Evolutionary conservation across 1,140 invertebrate genomes (phyloP), one percentile per base, ranked within the genome.

Genomic region (Dreissena rostriformis): DNA sequence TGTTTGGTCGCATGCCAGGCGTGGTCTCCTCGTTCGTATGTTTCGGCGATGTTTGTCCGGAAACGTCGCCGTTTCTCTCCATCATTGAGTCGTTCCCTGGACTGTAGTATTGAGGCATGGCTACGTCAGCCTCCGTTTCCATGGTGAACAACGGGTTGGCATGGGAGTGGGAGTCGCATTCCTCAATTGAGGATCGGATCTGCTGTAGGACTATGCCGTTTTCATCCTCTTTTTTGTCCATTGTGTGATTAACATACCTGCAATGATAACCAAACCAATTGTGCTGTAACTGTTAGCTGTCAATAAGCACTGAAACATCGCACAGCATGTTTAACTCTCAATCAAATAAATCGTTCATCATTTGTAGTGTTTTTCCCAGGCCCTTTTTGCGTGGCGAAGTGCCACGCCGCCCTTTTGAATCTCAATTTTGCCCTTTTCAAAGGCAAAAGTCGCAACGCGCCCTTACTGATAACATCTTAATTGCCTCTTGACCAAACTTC

Each of bases 21-120:
- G 78, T 26, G 0, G 68, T 72, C 7, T 81, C 85, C 22, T 86
- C 85, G 72, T 81, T 86, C 61, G 83, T 86, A 49, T 86, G 85
- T 71, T 81, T 68, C 24, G 39, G 39, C 67, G 24, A n/a, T 73
- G 72, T 55, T 17, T 53, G 52, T 74, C 72, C 67, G 12, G 12
- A 24, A 53, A 65, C 51, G 17, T 73, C 67, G 8, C 24, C 52
- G 49, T 39, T 63, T 22, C 28, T 5, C 26, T 49, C 24, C 15
- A 52, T 28, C 7, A 10, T 0, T 10, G 24, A n/a, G n/a, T 17
- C 29, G 52, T 71, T 68, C 19, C 53, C 26, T 10, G 68, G 79
- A 55, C 68, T 57, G 14, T 51, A 49, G 61, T 81, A 81, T 0
- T 68, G 79, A 10, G 79, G 79, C 12, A 68, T 55, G 0, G 52